Evolutionary conservation across 2,888 invertebrate species (phyloP).

Genomic region (Agrotis segetum): DNA sequence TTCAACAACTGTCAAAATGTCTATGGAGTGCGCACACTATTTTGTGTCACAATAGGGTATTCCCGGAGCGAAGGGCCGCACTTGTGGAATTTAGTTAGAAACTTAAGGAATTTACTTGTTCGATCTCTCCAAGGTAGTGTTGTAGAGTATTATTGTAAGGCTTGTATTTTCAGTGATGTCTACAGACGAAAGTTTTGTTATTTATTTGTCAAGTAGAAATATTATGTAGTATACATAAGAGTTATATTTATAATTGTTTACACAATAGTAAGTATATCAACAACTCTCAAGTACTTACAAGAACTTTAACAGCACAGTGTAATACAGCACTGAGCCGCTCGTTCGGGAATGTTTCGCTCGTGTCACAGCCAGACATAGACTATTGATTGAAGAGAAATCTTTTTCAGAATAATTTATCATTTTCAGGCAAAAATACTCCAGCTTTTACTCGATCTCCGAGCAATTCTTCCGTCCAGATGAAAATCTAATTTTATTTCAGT

Average conservation of each 20-base stretch:
- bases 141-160: slow-evolving; percentile 55
- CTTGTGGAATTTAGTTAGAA: slow-evolving; percentile 76
- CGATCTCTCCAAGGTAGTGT: slow-evolving; percentile 64
- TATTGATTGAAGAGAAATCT: slow-evolving; percentile 56
- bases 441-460: slow-evolving; percentile 44
- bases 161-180: slow-evolving; percentile 35
- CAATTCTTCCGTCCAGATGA: slow-evolving; percentile 34
- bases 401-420: slow-evolving; percentile 55
- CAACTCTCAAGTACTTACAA: neutral
- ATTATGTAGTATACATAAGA: neutral
- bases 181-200: neutral
- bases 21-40: slow-evolving; percentile 68
- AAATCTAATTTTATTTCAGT: slow-evolving; percentile 42
- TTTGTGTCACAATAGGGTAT: slow-evolving; percentile 78
- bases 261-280: neutral
- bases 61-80: slow-evolving; percentile 72
- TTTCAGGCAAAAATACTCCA: slow-evolving; percentile 37
- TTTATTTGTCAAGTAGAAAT: neutral
- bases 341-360: slow-evolving; percentile 4
- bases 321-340: slow-evolving; percentile 6
- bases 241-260: neutral
- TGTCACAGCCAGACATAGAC: slow-evolving; percentile 33
- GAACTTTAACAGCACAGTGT: slow-evolving; percentile 5
- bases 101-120: slow-evolving; percentile 74
- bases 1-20: slow-evolving; percentile 72